phyloP scores from a whole-genome alignment of 2,113 vertebrate genomes.

The Stercorarius parasiticus region DNA sequence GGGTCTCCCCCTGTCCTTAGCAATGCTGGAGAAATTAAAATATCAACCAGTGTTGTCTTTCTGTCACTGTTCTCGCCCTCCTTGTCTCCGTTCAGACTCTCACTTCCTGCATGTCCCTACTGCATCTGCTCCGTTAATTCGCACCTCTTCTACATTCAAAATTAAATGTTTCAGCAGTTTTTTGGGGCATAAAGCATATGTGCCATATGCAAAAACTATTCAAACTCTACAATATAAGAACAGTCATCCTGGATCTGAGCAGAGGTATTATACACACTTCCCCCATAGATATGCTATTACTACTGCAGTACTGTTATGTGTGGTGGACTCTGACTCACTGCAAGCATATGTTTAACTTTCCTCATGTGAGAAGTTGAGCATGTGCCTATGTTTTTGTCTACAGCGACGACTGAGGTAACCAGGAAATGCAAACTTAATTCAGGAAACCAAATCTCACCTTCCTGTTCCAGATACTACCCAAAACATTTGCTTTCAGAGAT shows the following conservation, averaged over 20 bases:
- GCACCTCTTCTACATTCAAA: neutral
- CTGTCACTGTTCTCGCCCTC: neutral
- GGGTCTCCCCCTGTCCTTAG: constrained; percentile 79
- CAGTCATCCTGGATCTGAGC: constrained; percentile 45
- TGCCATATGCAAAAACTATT: constrained; percentile 8
- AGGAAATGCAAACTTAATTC: constrained; percentile 33
- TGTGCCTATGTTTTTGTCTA: constrained; percentile 39
- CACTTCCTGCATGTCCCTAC: neutral
- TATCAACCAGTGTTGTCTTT: neutral
- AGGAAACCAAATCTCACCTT: constrained; percentile 5
- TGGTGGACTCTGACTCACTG: constrained; percentile 34
- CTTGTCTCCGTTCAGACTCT: neutral
- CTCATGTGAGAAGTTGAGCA: constrained; percentile 12
- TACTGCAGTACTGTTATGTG: neutral
- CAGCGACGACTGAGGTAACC: neutral
- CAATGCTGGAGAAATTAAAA: constrained; percentile 38
- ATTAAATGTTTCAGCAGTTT: constrained; percentile 1
- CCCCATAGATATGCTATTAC: constrained; percentile 22
- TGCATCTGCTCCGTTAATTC: neutral
- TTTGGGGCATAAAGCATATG: neutral
- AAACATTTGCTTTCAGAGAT: neutral
- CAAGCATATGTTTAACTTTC: constrained; percentile 26
- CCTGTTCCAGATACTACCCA: neutral
- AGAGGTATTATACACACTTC: constrained; percentile 43
- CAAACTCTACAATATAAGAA: constrained; percentile 17